These are phyloP conservation scores for Microcebus murinus DNA, from an alignment of 2,113 vertebrate genomes.

Conservation along the genomic window DNA sequence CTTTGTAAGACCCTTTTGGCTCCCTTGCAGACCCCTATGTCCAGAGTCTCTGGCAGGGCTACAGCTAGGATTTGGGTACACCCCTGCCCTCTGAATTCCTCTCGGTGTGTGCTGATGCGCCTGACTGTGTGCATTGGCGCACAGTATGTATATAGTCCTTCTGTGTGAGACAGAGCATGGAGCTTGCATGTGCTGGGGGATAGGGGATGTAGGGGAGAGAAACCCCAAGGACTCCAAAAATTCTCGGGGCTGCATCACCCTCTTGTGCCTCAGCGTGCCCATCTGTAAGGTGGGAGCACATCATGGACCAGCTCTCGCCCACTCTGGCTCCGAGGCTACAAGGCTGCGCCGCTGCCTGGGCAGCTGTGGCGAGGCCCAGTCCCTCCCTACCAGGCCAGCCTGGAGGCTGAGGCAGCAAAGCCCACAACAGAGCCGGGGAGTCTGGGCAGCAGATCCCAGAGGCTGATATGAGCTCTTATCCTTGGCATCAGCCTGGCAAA, in stretches of 20 bases:
- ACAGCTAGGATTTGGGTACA: background rate
- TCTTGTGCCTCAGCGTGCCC: background rate
- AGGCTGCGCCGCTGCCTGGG: no score
- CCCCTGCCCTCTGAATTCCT: background rate
- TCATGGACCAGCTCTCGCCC: no score
- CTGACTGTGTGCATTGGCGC: background rate
- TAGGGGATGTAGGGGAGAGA: background rate
- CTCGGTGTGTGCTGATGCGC: background rate
- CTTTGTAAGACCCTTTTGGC: background rate
- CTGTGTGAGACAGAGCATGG: background rate
- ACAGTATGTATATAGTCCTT: background rate
- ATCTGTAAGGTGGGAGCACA: background rate
- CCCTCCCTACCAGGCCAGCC: background rate
- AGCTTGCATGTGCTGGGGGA: background rate
- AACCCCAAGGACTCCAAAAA: background rate
- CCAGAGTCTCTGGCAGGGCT: background rate
- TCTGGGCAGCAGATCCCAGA: conserved; percentile 74
- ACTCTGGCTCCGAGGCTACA: background rate
- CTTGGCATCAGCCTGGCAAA: conserved; percentile 47
- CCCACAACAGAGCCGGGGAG: conserved; percentile 55
- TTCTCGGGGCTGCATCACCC: background rate
- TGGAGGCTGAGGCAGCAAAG: conserved; percentile 63
- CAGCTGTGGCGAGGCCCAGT: background rate
- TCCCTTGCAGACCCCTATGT: no score
- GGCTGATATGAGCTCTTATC: conserved; percentile 70